Evolutionary conservation across 2,888 invertebrate species (phyloP).

Genomic region (Andrena bucephala): DNA sequence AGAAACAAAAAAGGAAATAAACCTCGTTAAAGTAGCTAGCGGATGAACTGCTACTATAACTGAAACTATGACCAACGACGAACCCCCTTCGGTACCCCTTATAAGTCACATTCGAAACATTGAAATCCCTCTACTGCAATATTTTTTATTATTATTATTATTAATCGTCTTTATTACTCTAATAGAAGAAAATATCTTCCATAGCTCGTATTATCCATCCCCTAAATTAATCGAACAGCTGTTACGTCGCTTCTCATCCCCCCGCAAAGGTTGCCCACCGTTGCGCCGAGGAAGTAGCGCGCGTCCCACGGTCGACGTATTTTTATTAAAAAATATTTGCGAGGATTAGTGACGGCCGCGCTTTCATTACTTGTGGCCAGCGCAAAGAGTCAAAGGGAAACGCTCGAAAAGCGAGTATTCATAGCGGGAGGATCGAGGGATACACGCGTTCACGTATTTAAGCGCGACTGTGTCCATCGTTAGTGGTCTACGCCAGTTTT

Average conservation of each 20-base stretch:
- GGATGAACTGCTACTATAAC: too few relatives aligned
- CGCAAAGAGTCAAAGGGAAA: conserved; percentile 56
- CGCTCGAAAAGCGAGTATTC: conserved; percentile 57
- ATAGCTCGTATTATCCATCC: too few relatives aligned
- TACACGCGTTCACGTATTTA: conserved; percentile 54
- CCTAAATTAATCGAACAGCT: conserved; percentile 34
- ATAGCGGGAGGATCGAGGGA: conserved; percentile 45
- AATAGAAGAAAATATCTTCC: too few relatives aligned
- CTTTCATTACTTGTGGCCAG: conserved; percentile 65
- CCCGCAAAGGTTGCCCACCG: conserved; percentile 18
- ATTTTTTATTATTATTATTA: too few relatives aligned
- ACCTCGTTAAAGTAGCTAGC: too few relatives aligned
- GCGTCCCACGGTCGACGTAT: conserved; percentile 47
- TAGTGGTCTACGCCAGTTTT: conserved; percentile 50
- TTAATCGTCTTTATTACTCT: too few relatives aligned
- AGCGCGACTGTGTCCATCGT: conserved; percentile 55
- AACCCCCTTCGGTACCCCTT: too few relatives aligned
- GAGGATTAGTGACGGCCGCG: conserved; percentile 62
- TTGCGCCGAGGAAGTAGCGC: conserved; percentile 37
- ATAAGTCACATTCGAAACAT: too few relatives aligned
- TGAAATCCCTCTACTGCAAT: too few relatives aligned
- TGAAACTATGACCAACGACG: too few relatives aligned
- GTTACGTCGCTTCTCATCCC: conserved; percentile 43
- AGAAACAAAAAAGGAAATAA: too few relatives aligned
- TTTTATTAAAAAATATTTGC: conserved; percentile 71